Evolutionary conservation across 1,140 invertebrate species (phyloP), one percentile per base, ranked within the genome.

Genomic region (Drosophila simulans): DNA sequence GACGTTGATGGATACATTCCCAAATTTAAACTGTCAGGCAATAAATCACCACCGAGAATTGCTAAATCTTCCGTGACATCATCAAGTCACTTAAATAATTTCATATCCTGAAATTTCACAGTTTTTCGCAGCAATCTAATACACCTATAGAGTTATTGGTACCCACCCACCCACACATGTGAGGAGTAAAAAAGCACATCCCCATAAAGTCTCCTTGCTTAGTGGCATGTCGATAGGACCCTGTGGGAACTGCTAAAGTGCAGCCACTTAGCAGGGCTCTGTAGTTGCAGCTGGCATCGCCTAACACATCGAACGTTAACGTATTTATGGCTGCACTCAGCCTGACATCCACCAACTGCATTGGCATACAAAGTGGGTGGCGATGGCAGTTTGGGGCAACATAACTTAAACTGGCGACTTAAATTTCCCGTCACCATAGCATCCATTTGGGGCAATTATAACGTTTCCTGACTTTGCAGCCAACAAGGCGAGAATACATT

Each of bases 251-350:
- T 73, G 63, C 62, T 62, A 77, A 70, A 85, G 72, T 86, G 77
- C 82, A 83, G 83, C 75, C 82, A 86, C 83, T 86, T 86, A 88
- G 82, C 55, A 31, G 60, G 54, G 52, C 51, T 54, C 52, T 34
- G 53, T 65, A 80, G 78, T 69, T 79, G 84, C 83, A 89, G 84
- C 80, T 89, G 84, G 76, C 75, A 51, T 68, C 46, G 54, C 64
- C 69, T 64, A 89, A 82, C 78, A 80, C 79, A 88, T 88, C 80
- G 84, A 88, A 89, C 76, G 68, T 63, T 88, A 89, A 84, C 83
- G 80, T 84, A 80, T 88, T 88, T 88, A 89, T 84, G 84, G 68
- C 75, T 84, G 84, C 83, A 86, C 82, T 86, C 81, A 83, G 84
- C 69, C 65, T 76, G 78, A 88, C 82, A 85, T 68, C 74, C 45